Evolutionary conservation across 2,797 vertebrate genomes (phyloP).

Genomic region (Pyrocephalus nanus): DNA sequence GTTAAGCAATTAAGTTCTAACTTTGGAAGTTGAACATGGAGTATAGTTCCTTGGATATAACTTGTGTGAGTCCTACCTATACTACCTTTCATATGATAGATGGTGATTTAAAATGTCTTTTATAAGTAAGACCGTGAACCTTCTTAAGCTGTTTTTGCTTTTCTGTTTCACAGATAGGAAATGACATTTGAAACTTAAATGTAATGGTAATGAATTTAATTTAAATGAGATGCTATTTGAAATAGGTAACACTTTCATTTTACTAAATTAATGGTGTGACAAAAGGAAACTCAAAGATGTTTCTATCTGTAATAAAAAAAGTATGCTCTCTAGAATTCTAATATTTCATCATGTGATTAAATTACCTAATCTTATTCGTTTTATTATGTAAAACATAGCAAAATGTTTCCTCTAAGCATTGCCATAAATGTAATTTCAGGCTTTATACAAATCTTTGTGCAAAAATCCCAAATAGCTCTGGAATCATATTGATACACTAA

Average conservation of each 20-base stretch:
- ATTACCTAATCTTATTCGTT: slow-evolving; percentile 50
- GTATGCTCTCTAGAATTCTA: slow-evolving; percentile 15
- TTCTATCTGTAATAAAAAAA: slow-evolving; percentile 52
- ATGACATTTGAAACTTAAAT: slow-evolving; percentile 64
- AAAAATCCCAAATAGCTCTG: slow-evolving; percentile 16
- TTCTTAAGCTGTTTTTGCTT: slow-evolving; percentile 50
- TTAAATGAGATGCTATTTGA: slow-evolving; percentile 75
- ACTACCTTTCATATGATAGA: neutral
- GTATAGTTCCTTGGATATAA: neutral
- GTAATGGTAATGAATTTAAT: slow-evolving; percentile 68
- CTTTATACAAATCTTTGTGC: slow-evolving; percentile 46
- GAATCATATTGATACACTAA: neutral
- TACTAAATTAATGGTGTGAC: slow-evolving; percentile 62
- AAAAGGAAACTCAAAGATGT: slow-evolving; percentile 54
- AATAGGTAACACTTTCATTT: slow-evolving; percentile 73
- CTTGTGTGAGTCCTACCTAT: slow-evolving; percentile 23
- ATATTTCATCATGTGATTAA: slow-evolving; percentile 47
- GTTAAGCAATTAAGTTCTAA: slow-evolving; percentile 34
- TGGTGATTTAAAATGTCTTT: slow-evolving; percentile 56
- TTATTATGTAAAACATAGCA: neutral
- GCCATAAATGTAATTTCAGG: slow-evolving; percentile 52
- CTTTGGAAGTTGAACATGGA: neutral
- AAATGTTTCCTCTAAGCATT: slow-evolving; percentile 36
- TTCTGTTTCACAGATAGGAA: slow-evolving; percentile 55
- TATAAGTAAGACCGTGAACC: slow-evolving; percentile 30